Evolutionary conservation across 2,113 vertebrate genomes (phyloP).

Genomic region (Paradoxurus hermaphroditus): DNA sequence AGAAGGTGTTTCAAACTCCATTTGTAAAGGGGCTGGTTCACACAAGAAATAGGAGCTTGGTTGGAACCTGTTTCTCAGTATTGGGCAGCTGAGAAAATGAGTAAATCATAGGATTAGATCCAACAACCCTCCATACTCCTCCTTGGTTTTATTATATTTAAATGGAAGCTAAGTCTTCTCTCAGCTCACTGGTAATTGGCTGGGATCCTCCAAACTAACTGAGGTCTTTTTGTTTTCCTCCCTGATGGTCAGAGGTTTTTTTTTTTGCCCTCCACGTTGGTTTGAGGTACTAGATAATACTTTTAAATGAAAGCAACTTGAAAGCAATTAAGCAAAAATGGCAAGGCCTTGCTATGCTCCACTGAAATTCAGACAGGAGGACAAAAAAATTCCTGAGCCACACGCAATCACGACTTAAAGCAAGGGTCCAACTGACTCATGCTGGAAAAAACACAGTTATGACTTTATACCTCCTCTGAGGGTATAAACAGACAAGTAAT

Average conservation of each 20-base stretch:
- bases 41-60: neutral
- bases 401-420: neutral
- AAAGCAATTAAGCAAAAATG: constrained; percentile 17
- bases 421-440: neutral
- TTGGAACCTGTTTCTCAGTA: neutral
- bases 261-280: neutral
- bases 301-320: neutral
- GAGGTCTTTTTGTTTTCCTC: neutral
- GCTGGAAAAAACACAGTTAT: neutral
- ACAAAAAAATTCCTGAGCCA: neutral
- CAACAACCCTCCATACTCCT: neutral
- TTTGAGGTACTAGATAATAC: neutral
- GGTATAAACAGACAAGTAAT: neutral
- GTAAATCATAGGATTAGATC: neutral
- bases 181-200: neutral
- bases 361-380: neutral
- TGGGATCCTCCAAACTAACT: neutral
- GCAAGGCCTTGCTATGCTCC: neutral
- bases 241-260: neutral
- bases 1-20: neutral
- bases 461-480: constrained; percentile 25
- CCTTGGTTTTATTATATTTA: neutral
- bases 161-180: neutral
- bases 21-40: neutral
- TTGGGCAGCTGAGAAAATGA: neutral